Percentiles rank a stretch among this genome's conserved stretches.
Conservation (phyloP, 2,797 vertebrate species). For the Acestrorhynchus altus region DNA sequence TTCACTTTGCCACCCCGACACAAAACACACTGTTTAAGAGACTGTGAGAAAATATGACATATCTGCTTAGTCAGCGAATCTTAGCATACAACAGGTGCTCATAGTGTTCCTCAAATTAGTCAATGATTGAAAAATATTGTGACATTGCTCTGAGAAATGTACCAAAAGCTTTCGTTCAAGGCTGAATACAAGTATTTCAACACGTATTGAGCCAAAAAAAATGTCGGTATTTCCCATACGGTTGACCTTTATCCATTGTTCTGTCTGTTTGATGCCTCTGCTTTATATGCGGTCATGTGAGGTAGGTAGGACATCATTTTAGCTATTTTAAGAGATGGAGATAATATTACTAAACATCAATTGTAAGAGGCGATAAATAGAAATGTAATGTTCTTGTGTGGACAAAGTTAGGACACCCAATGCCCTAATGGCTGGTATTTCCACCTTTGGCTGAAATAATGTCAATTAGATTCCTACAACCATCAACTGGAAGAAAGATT, state of each 20-base stretch:
- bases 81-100: conserved; percentile 43
- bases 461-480: no score
- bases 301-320: no score
- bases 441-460: no score
- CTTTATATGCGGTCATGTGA: background rate
- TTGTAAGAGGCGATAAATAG: no score
- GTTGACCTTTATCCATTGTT: conserved; percentile 25
- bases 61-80: conserved; percentile 44
- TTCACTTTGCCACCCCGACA: conserved; percentile 41
- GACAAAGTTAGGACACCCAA: no score
- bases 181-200: conserved; percentile 43
- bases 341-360: no score
- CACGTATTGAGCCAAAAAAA: conserved; percentile 32
- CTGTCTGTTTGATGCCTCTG: background rate
- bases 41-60: conserved; percentile 55
- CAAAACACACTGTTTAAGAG: conserved; percentile 19
- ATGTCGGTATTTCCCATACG: conserved; percentile 25
- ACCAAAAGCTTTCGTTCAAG: conserved; percentile 37
- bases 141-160: conserved; percentile 51
- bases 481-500: no score
- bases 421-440: no score
- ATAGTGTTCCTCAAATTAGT: conserved; percentile 53
- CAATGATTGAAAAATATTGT: conserved; percentile 60
- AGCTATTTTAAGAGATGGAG: no score
- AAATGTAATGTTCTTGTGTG: no score